Conservation (phyloP, 2,113 vertebrate genomes). For the Vidua chalybeata region DNA sequence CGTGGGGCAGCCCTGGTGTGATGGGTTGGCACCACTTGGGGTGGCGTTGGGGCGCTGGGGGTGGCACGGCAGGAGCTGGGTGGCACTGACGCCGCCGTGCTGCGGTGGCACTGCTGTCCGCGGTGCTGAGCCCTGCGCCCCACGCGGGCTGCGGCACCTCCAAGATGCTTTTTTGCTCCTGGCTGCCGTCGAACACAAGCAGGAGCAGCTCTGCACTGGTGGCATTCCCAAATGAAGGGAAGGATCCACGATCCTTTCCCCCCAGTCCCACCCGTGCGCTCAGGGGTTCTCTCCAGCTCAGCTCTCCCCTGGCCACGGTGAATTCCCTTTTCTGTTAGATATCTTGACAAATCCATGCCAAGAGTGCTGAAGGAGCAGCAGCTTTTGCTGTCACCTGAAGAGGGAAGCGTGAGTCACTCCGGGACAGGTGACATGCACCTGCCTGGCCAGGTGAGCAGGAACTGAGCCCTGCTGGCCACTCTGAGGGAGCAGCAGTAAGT, state of each 20-base stretch:
- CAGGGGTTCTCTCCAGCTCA: background rate
- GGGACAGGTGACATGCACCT: accelerated
- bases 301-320: accelerated
- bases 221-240: background rate
- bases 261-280: accelerated
- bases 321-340: background rate
- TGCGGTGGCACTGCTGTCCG: background rate
- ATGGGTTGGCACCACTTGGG: accelerated
- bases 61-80: accelerated
- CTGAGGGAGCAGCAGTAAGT: accelerated
- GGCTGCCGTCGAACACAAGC: accelerated
- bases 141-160: accelerated
- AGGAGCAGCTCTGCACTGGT: background rate
- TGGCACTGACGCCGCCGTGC: accelerated
- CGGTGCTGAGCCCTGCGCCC: background rate
- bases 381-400: background rate
- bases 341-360: accelerated
- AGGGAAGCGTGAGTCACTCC: background rate
- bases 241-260: accelerated
- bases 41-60: accelerated
- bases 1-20: accelerated
- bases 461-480: accelerated
- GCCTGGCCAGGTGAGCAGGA: background rate
- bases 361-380: background rate
- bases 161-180: accelerated